These are phyloP conservation scores for Drosophila pallidifrons DNA, from an alignment of 1,140 invertebrate genomes.

Conservation along the genomic window DNA sequence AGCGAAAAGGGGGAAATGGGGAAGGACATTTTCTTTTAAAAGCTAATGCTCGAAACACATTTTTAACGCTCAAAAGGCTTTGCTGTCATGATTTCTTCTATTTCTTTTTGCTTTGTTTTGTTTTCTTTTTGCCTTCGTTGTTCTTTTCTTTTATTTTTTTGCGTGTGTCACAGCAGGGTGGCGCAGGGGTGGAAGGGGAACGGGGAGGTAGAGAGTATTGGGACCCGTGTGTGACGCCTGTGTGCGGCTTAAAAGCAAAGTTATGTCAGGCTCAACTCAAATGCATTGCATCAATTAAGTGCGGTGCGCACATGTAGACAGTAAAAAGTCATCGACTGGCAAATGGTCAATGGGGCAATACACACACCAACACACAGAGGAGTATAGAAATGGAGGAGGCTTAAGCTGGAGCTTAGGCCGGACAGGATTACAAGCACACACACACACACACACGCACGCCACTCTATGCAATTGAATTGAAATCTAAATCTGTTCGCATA, in stretches of 20 bases:
- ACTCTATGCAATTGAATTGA: slow-evolving; percentile 56
- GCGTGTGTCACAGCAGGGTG: background rate
- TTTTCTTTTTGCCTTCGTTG: background rate
- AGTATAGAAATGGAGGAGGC: background rate
- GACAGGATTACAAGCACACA: slow-evolving; percentile 46
- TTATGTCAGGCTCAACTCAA: slow-evolving; percentile 58
- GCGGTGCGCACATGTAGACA: slow-evolving; percentile 47
- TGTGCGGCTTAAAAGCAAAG: slow-evolving; percentile 59
- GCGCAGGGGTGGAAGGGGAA: background rate
- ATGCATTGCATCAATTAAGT: slow-evolving; percentile 61
- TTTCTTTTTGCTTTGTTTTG: background rate
- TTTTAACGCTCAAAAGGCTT: slow-evolving; percentile 39
- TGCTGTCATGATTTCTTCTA: slow-evolving; percentile 45
- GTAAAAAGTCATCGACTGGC: slow-evolving; percentile 57
- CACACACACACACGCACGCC: slow-evolving; percentile 14
- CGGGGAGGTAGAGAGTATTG: background rate
- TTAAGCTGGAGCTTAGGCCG: slow-evolving; percentile 40
- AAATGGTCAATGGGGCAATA: slow-evolving; percentile 42
- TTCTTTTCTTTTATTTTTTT: slow-evolving; percentile 12
- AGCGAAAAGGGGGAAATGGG: background rate
- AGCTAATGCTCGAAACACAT: slow-evolving; percentile 43
- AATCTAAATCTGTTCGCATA: slow-evolving; percentile 44
- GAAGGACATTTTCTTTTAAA: slow-evolving; percentile 29
- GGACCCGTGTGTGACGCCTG: slow-evolving; percentile 8
- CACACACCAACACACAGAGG: slow-evolving; percentile 1